Conservation (phyloP, 2,888 invertebrate species). For the Nemotelus nigrinus region DNA sequence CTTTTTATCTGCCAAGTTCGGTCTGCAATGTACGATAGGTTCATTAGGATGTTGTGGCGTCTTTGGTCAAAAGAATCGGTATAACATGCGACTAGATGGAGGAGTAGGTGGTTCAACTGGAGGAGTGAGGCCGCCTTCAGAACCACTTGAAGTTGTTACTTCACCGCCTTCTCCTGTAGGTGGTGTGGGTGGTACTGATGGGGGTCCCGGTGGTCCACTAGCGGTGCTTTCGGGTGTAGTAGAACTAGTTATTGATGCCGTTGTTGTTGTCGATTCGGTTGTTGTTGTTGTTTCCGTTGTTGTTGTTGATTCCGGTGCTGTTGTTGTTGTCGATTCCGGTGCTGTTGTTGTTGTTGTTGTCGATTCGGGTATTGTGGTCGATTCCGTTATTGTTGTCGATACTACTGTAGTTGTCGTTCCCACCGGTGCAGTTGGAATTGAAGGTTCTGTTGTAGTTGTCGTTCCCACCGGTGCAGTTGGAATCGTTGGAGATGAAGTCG, state of each 20-base stretch:
- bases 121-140: not conserved
- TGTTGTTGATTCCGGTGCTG: constrained; percentile 57
- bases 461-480: not conserved
- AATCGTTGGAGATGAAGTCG: not conserved
- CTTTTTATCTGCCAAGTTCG: no score
- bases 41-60: no score
- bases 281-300: constrained; percentile 48
- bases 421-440: not conserved
- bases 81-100: not conserved
- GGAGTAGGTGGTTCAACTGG: not conserved
- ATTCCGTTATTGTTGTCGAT: not conserved
- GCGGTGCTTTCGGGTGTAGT: not conserved
- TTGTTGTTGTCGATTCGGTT: not conserved
- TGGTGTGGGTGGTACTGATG: not conserved
- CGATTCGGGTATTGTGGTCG: constrained; percentile 41
- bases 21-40: no score
- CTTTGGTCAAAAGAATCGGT: not conserved
- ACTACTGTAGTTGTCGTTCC: no score
- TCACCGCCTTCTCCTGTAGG: not conserved
- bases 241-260: not conserved
- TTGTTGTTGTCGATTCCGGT: constrained; percentile 59
- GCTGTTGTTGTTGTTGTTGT: constrained; percentile 50
- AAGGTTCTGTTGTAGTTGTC: not conserved
- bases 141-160: not conserved
- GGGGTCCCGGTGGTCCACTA: not conserved